Evolutionary conservation across 1,140 invertebrate species (phyloP).

Genomic region (Hylyphantes graminicola): DNA sequence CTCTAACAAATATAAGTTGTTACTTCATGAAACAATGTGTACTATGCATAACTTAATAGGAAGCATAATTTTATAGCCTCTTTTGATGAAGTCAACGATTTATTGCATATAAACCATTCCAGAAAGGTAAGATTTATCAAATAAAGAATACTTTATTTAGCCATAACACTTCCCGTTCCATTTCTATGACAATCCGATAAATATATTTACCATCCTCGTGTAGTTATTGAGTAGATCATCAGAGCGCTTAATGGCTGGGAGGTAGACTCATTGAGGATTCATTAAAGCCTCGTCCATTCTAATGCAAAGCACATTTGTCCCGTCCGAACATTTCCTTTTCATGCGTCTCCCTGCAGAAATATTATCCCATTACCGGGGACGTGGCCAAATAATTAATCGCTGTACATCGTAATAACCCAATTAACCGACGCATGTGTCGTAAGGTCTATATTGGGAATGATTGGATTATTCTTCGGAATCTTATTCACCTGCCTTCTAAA

Average conservation of each 20-base stretch:
- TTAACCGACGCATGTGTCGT: constrained; percentile 11
- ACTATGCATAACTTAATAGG: too few relatives aligned
- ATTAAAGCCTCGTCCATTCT: not conserved
- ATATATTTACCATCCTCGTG: too few relatives aligned
- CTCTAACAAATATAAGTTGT: too few relatives aligned
- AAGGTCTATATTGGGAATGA: not conserved
- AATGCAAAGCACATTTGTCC: not conserved
- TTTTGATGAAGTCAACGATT: too few relatives aligned
- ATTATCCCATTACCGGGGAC: constrained; percentile 22
- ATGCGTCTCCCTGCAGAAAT: constrained; percentile 1
- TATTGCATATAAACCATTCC: too few relatives aligned
- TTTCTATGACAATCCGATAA: too few relatives aligned
- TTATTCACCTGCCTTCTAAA: not conserved
- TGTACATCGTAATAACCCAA: constrained; percentile 14
- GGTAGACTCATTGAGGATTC: not conserved
- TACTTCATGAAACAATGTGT: too few relatives aligned
- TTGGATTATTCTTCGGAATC: constrained; percentile 23
- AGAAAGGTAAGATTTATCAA: too few relatives aligned
- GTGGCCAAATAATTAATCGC: constrained; percentile 35
- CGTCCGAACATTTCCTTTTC: not conserved
- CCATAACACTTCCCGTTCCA: too few relatives aligned
- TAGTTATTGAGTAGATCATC: too few relatives aligned
- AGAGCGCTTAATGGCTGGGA: not conserved
- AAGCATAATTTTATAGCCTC: too few relatives aligned
- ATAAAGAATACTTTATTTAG: too few relatives aligned